Base-by-base conservation (phyloP, 2,113 vertebrate species). In the Hippocampus guttulatus region DNA sequence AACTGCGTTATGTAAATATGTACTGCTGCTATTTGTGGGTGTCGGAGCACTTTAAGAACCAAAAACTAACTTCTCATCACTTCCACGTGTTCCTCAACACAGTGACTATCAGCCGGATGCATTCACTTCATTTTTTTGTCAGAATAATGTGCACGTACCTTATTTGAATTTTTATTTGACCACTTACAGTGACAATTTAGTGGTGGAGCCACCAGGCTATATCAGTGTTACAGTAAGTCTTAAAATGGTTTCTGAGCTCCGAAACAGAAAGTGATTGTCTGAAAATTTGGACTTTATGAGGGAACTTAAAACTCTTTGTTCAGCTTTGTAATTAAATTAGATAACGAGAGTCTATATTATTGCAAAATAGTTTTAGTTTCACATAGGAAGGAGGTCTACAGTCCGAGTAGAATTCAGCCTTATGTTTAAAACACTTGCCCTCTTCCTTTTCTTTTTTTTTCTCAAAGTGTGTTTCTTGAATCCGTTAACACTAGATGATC, bases 11-110 rank as follows among this genome's bases (percentile, higher is more conserved):
- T 86, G 75, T 85, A 82, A 67, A 87, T 80, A 84, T 79, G 84
- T 85, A 75, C 84, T 87, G 89, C 90, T 91, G 89, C 88, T 91
- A 88, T 83, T 72, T 80, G 68, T 84, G 60, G 72, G 85, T 79
- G 78, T 88, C 67, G 20, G 79, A 81, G 84, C 89, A 90, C 90
- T 90, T 89, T 84, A 85, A 83, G 78, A 89, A 90, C 88, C 84
- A 85, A 89, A 90, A 88, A 80, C 66, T 33, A 16, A 77, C 62
- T 78, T 68, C 67, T 70, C 68, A 62, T 75, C n/a, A 64, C 51
- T 49, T 49, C 64, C 75, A 71, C 69, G 70, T 79, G 43, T 76
- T 66, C 43, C 76, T 63, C 27, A 69, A 61, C 64, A 71, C 49
- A 51, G 43, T 49, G 49, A 65, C 14, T 20, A 65, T 23, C 38